These are phyloP conservation scores for Neostethus bicornis DNA, from an alignment of 2,797 vertebrate species.

Conservation along the genomic window DNA sequence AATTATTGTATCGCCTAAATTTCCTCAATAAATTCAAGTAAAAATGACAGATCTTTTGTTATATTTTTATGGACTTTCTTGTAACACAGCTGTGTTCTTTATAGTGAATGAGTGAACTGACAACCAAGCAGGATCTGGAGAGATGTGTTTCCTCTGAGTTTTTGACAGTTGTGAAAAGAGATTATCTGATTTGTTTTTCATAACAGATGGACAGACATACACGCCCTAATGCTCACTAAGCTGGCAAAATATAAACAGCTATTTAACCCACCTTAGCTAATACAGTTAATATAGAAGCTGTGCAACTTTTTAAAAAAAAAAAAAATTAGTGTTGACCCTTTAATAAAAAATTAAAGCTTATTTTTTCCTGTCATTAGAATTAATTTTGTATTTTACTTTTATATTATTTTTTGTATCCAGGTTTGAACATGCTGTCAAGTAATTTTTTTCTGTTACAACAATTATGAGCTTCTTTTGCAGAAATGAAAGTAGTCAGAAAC, in stretches of 20 bases:
- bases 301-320: neutral
- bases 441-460: constrained; percentile 20
- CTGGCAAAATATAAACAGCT: neutral
- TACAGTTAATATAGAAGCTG: neutral
- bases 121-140: neutral
- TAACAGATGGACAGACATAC: neutral
- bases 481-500: constrained; percentile 17
- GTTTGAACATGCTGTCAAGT: constrained; percentile 11
- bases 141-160: neutral
- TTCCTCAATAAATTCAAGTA: no score
- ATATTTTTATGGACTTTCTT: neutral
- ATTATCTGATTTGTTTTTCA: neutral
- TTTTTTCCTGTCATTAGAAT: neutral
- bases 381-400: constrained; percentile 8
- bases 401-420: constrained; percentile 2
- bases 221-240: neutral
- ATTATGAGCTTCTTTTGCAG: constrained; percentile 14
- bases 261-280: neutral
- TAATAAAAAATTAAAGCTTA: neutral
- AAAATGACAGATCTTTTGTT: neutral
- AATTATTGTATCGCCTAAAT: no score
- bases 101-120: neutral
- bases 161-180: neutral
- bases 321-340: neutral
- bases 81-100: neutral